A percentile compares a stretch with the other conserved stretches of the same genome.
Conservation (phyloP, 2,888 invertebrate genomes). For the Scaptomyza parva region DNA sequence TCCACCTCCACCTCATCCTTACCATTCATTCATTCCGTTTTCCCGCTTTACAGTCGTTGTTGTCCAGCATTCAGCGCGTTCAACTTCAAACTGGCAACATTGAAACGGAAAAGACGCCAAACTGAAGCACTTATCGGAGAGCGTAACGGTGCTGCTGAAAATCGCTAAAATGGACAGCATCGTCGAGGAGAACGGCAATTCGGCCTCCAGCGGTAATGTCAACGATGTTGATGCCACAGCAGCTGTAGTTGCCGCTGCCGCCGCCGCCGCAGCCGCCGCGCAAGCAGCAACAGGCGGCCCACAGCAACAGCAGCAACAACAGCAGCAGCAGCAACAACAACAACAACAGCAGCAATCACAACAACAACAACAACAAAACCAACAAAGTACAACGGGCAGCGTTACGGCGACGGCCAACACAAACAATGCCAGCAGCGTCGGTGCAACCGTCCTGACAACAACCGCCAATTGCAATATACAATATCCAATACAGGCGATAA, state of each 20-base stretch:
- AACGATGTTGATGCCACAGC: constrained; percentile 70
- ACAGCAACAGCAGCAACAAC: constrained; percentile 13
- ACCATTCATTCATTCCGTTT: no score
- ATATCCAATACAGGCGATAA: constrained; percentile 88
- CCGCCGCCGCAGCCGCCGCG: constrained; percentile 30
- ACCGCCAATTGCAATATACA: constrained; percentile 91
- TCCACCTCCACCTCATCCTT: background rate
- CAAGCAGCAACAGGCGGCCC: constrained; percentile 46
- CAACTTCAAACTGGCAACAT: constrained; percentile 81
- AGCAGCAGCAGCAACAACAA: constrained; percentile 50
- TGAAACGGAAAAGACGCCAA: constrained; percentile 84
- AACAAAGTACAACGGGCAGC: constrained; percentile 74
- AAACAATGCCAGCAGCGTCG: constrained; percentile 54
- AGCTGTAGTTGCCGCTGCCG: constrained; percentile 50
- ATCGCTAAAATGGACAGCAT: constrained; percentile 90
- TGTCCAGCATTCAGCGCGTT: constrained; percentile 30
- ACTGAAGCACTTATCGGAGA: constrained; percentile 85
- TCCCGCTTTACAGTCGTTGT: constrained; percentile 32
- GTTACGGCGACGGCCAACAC: constrained; percentile 58
- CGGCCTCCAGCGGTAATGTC: constrained; percentile 73
- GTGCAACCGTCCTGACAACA: constrained; percentile 85
- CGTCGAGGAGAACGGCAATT: constrained; percentile 95
- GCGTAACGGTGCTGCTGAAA: constrained; percentile 88
- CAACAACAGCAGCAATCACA: constrained; percentile 41
- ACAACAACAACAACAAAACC: constrained; percentile 75